Conservation (phyloP, 2,888 invertebrate species). For the Aphidoletes aphidimyza region DNA sequence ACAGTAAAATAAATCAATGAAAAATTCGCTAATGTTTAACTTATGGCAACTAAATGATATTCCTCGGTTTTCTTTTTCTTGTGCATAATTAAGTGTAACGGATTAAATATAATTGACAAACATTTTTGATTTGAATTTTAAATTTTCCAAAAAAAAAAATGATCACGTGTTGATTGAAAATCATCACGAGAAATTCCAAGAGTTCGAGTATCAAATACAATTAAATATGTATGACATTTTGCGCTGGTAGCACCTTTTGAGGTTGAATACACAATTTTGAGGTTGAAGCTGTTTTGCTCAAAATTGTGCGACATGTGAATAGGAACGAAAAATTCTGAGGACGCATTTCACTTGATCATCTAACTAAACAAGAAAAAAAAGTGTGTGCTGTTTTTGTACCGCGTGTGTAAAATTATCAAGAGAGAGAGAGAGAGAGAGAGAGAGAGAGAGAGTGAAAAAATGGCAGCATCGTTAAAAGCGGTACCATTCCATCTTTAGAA, state of each 20-base stretch:
- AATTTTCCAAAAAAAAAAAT: background rate
- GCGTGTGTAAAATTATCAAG: background rate
- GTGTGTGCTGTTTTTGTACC: slow-evolving; percentile 25
- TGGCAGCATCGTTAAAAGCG: slow-evolving; percentile 38
- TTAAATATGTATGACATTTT: background rate
- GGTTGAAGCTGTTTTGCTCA: too few relatives aligned
- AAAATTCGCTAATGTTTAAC: slow-evolving; percentile 17
- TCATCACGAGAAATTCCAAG: background rate
- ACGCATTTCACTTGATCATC: slow-evolving; percentile 26
- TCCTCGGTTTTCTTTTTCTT: background rate
- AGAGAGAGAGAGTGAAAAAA: too few relatives aligned
- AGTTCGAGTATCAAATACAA: background rate
- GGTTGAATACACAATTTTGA: background rate
- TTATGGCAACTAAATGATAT: slow-evolving; percentile 52
- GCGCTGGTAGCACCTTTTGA: slow-evolving; percentile 24
- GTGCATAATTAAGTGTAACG: background rate
- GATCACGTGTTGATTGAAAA: background rate
- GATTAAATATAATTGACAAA: background rate
- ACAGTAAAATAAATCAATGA: slow-evolving; percentile 16
- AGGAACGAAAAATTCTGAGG: slow-evolving; percentile 32
- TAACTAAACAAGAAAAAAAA: background rate
- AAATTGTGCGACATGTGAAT: slow-evolving; percentile 24
- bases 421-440: too few relatives aligned
- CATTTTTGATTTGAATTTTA: background rate
- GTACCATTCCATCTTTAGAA: slow-evolving; percentile 12